phyloP scores from a whole-genome alignment of 2,113 vertebrate species.

The Hippopotamus amphibius region DNA sequence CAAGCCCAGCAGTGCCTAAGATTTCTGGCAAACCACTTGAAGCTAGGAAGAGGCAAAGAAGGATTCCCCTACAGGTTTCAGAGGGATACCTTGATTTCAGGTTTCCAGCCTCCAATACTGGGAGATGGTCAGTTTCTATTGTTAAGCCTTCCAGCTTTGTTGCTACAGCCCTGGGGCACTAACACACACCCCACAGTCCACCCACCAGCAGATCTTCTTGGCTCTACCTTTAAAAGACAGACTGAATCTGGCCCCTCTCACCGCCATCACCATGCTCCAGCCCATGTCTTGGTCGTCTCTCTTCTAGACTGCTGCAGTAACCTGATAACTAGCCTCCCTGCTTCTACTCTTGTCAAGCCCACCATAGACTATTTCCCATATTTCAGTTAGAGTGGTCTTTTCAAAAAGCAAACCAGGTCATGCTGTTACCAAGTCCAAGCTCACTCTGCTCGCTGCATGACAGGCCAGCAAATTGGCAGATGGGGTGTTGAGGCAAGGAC shows the following conservation, averaged over 20 bases:
- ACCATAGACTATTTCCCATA: neutral
- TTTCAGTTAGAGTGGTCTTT: neutral
- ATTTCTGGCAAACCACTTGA: too few species aligned
- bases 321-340: neutral
- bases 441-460: too few species aligned
- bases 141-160: neutral
- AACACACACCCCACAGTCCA: fast-evolving
- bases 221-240: neutral
- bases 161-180: neutral
- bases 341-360: neutral
- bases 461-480: too few species aligned
- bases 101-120: neutral
- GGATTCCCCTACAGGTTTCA: neutral
- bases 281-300: neutral
- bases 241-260: too few species aligned
- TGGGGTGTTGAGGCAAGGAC: too few species aligned
- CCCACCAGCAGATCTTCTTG: neutral
- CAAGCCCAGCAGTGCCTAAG: neutral
- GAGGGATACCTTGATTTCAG: neutral
- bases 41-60: neutral
- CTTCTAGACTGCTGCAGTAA: neutral
- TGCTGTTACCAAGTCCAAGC: too few species aligned
- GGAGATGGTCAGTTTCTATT: neutral
- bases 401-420: neutral
- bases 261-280: neutral